A percentile compares a stretch with the other conserved stretches of the same genome.
Evolutionary conservation across 2,888 invertebrate genomes (phyloP).

Genomic region (Lasioglossum pauxillum): DNA sequence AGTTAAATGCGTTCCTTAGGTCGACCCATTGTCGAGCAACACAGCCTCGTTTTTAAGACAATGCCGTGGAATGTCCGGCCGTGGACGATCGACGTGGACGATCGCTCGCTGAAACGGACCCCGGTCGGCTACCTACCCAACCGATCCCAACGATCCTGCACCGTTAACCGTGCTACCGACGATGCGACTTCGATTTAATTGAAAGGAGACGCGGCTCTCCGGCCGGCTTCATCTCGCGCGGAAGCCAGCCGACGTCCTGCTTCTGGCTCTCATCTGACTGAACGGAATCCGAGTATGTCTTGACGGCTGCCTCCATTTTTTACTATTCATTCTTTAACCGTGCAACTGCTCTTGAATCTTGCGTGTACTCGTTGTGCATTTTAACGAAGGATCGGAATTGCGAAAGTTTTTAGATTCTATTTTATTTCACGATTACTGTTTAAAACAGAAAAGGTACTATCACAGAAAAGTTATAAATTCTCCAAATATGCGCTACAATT

Average conservation of each 20-base stretch:
- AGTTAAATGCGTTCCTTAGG: constrained; percentile 58
- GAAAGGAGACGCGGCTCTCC: constrained; percentile 2
- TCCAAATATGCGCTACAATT: not conserved
- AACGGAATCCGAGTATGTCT: not conserved
- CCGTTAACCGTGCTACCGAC: constrained; percentile 34
- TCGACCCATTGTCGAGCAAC: constrained; percentile 49
- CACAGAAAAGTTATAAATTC: not conserved
- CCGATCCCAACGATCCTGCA: constrained; percentile 20
- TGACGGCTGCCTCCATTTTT: not conserved
- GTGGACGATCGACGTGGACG: constrained; percentile 39
- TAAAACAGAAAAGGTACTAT: not conserved
- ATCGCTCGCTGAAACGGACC: constrained; percentile 23
- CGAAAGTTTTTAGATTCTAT: not conserved
- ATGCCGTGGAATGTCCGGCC: constrained; percentile 36
- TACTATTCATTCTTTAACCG: not conserved
- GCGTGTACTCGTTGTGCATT: not conserved
- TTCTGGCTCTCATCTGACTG: not conserved
- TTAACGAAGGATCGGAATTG: not conserved
- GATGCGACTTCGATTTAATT: constrained; percentile 38
- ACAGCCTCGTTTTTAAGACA: constrained; percentile 40
- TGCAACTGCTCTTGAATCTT: not conserved
- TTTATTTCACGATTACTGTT: not conserved
- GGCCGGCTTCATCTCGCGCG: constrained; percentile 1
- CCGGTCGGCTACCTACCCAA: not conserved
- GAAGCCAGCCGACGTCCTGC: not conserved